Percentiles rank a stretch among this genome's conserved stretches.
Conservation (phyloP, 2,113 vertebrate genomes). For the Willisornis vidua region DNA sequence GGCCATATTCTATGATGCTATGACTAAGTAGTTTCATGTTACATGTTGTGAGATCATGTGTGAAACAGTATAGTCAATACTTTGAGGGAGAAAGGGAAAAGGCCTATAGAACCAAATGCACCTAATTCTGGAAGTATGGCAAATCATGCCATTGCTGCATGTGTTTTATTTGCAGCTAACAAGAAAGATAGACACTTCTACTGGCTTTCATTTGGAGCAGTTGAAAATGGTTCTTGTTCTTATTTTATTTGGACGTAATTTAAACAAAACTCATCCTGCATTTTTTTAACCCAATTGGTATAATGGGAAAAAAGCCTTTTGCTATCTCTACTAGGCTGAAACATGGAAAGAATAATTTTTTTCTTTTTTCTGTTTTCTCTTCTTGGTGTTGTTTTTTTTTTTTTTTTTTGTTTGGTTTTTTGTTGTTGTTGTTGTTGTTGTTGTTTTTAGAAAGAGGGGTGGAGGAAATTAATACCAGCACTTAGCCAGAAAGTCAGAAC, state of each 20-base stretch:
- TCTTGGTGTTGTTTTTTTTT: too few relatives aligned
- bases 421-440: neutral
- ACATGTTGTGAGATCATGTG: neutral
- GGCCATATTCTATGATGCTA: neutral
- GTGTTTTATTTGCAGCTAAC: neutral
- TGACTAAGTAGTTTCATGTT: accelerated
- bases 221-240: neutral
- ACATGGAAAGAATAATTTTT: neutral
- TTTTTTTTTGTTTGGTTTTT: too few relatives aligned
- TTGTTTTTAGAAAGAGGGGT: accelerated
- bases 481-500: neutral
- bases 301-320: neutral
- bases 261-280: neutral
- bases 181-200: neutral
- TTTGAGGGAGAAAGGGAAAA: neutral
- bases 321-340: neutral
- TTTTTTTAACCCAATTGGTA: neutral
- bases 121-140: neutral
- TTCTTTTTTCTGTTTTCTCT: neutral
- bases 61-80: neutral
- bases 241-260: neutral
- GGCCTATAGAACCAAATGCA: too few relatives aligned
- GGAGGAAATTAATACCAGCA: neutral
- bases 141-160: neutral
- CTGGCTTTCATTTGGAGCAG: neutral